Evolutionary conservation across 2,888 invertebrate species (phyloP).

Genomic region (Stramonita haemastoma): DNA sequence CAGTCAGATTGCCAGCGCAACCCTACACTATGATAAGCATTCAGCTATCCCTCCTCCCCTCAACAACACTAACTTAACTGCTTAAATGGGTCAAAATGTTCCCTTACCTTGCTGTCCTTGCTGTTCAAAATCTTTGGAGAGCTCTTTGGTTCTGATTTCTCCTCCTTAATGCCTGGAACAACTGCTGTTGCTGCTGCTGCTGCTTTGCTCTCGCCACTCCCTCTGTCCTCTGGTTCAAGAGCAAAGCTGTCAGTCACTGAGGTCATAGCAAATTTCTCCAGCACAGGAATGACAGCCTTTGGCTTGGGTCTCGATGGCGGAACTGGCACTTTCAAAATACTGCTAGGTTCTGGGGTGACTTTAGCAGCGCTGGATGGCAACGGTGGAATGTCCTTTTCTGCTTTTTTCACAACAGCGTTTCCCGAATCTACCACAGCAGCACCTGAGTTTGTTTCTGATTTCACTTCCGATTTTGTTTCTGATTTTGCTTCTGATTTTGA

Average conservation of each 20-base stretch:
- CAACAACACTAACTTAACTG: neutral
- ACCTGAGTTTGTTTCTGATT: neutral
- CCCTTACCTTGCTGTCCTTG: constrained; percentile 9
- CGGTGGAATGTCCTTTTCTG: neutral
- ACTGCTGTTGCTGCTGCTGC: neutral
- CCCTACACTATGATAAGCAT: too few species aligned
- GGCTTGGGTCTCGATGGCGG: neutral
- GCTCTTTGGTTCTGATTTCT: neutral
- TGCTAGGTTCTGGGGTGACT: neutral
- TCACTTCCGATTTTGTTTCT: neutral
- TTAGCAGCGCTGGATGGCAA: neutral
- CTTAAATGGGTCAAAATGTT: neutral
- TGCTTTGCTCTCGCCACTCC: neutral
- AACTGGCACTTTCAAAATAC: neutral
- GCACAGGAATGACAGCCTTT: neutral
- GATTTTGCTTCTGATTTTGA: neutral
- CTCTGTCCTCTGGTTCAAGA: neutral
- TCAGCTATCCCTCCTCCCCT: neutral
- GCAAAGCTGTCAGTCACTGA: neutral
- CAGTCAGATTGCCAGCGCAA: neutral
- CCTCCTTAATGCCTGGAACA: neutral
- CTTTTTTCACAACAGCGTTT: neutral
- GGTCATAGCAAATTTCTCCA: constrained; percentile 14
- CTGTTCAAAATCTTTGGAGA: neutral
- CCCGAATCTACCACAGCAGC: neutral